Conservation (phyloP, 2,113 vertebrate genomes). For the Bubo scandiacus region DNA sequence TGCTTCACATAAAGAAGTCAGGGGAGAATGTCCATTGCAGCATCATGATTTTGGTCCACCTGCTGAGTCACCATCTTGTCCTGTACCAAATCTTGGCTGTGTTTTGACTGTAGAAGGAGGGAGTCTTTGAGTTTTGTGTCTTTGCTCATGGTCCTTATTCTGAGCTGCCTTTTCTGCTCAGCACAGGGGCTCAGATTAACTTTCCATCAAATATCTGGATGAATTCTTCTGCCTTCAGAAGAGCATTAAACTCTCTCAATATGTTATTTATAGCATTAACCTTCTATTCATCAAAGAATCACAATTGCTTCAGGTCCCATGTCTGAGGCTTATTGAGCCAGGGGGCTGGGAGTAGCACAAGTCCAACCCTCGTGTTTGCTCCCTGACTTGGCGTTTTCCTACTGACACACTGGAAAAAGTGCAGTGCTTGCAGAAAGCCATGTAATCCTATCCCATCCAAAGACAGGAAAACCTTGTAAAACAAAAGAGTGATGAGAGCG, state of each 20-base stretch:
- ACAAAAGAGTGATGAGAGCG: constrained; percentile 22
- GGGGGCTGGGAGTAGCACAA: background rate
- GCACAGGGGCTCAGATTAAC: background rate
- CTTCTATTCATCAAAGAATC: background rate
- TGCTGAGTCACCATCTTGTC: background rate
- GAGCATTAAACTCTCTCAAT: background rate
- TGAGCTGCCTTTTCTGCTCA: background rate
- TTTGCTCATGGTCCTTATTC: background rate
- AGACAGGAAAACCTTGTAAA: constrained; percentile 51
- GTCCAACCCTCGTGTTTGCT: background rate
- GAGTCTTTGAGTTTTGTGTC: background rate
- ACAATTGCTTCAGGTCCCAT: background rate
- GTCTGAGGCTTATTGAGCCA: background rate
- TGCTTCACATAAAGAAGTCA: accelerated
- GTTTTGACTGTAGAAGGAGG: background rate
- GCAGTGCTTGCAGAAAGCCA: constrained; percentile 35
- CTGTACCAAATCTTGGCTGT: background rate
- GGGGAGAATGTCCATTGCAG: background rate
- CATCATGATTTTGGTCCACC: background rate
- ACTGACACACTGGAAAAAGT: background rate
- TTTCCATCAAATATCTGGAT: background rate
- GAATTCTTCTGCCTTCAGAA: background rate
- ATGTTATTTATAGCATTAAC: background rate
- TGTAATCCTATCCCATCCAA: constrained; percentile 29
- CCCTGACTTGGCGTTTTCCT: background rate